phyloP scores from a whole-genome alignment of 2,113 vertebrate genomes.

The Xyliphius kryptos region DNA sequence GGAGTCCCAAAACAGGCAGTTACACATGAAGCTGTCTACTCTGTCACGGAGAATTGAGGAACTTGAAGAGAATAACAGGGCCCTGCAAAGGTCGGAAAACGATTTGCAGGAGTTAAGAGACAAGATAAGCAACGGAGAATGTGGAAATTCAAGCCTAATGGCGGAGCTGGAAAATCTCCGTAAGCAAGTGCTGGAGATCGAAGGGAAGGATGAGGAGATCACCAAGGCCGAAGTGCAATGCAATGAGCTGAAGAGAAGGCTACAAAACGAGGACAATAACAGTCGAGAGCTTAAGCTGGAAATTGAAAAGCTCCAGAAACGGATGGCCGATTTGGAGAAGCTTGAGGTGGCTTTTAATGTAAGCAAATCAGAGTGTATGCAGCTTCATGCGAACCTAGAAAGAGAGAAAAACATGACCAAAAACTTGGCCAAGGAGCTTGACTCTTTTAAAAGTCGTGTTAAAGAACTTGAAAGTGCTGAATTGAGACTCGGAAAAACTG shows the following conservation, averaged over 20 bases:
- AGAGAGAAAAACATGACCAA: conserved; percentile 79
- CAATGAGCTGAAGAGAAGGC: conserved; percentile 78
- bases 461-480: conserved; percentile 81
- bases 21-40: conserved; percentile 74
- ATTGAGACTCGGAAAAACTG: conserved; percentile 74
- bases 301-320: conserved; percentile 87
- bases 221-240: conserved; percentile 84
- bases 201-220: conserved; percentile 95
- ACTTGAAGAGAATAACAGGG: conserved; percentile 79
- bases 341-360: conserved; percentile 78
- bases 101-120: conserved; percentile 84
- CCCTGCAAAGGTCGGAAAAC: conserved; percentile 80
- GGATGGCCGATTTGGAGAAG: conserved; percentile 85
- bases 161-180: conserved; percentile 86
- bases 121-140: conserved; percentile 86
- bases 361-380: conserved; percentile 78
- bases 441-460: conserved; percentile 73
- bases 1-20: conserved; percentile 79
- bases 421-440: conserved; percentile 78
- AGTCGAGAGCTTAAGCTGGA: conserved; percentile 78
- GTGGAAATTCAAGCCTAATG: conserved; percentile 79
- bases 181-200: conserved; percentile 91
- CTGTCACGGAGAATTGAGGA: conserved; percentile 77
- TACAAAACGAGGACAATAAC: conserved; percentile 82
- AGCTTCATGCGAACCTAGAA: conserved; percentile 78